Conservation (phyloP, 92 coral and sea anemone species). For the Desmophyllum pertusum region DNA sequence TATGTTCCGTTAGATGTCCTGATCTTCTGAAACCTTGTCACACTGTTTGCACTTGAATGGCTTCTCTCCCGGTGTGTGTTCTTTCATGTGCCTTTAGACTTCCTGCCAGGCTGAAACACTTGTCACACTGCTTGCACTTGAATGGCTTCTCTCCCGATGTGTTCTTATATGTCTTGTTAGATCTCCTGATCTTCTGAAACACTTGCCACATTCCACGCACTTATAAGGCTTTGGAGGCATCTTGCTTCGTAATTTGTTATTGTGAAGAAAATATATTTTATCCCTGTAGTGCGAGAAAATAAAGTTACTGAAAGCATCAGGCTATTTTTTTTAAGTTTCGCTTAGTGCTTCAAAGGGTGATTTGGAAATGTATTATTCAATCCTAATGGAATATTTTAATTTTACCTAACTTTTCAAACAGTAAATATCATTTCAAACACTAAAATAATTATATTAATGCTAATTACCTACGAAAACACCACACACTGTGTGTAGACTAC, state of each 20-base stretch:
- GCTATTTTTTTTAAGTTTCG: too few species aligned
- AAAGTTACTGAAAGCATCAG: too few species aligned
- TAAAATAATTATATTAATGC: too few species aligned
- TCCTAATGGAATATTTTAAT: too few species aligned
- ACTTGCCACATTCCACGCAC: slow-evolving; percentile 1
- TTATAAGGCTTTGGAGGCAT: neutral
- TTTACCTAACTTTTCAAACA: too few species aligned
- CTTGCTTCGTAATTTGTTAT: neutral
- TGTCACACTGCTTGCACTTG: neutral
- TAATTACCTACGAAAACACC: too few species aligned
- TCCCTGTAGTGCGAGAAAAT: too few species aligned
- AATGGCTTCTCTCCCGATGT: neutral
- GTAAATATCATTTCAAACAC: too few species aligned
- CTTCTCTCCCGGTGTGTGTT: neutral
- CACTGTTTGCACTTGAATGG: neutral
- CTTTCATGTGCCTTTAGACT: neutral
- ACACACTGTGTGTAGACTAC: too few species aligned
- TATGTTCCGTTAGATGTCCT: neutral
- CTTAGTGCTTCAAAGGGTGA: too few species aligned
- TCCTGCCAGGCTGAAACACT: neutral
- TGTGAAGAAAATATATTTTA: too few species aligned
- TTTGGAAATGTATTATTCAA: too few species aligned
- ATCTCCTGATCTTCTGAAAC: neutral
- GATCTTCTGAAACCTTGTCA: neutral
- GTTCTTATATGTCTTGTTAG: neutral